These are phyloP conservation scores for Halichoerus grypus DNA, from an alignment of 2,113 vertebrate species.

Conservation along the genomic window DNA sequence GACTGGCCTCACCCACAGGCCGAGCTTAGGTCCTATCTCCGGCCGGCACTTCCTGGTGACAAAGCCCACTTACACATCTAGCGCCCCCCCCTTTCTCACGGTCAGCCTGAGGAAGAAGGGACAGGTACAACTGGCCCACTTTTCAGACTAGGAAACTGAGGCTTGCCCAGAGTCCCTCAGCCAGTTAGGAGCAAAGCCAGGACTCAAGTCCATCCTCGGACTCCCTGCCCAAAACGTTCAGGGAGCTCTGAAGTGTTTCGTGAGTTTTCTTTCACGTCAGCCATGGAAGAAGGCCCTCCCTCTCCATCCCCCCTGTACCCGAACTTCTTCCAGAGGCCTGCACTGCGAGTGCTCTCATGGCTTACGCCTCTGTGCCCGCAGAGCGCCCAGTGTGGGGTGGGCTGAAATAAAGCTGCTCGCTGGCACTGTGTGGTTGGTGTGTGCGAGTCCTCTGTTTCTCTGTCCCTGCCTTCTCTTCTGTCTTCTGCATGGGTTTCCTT, in stretches of 20 bases:
- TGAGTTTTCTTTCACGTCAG: neutral
- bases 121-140: accelerated
- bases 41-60: no score
- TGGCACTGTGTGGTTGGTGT: accelerated
- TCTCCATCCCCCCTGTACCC: accelerated
- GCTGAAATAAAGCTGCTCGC: accelerated
- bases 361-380: accelerated
- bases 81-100: neutral
- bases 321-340: neutral
- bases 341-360: accelerated
- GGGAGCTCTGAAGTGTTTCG: neutral
- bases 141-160: neutral
- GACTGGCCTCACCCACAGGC: neutral
- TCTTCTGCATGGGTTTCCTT: neutral
- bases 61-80: accelerated
- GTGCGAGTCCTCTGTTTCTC: neutral
- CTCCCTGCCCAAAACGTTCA: accelerated
- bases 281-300: neutral
- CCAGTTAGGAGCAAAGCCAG: neutral
- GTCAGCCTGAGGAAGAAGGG: neutral
- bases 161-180: accelerated
- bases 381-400: accelerated
- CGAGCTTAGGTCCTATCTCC: accelerated
- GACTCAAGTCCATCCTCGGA: neutral
- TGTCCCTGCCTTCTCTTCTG: neutral